These are phyloP conservation scores for Hipposideros larvatus DNA, from an alignment of 2,797 vertebrate genomes.

Conservation along the genomic window DNA sequence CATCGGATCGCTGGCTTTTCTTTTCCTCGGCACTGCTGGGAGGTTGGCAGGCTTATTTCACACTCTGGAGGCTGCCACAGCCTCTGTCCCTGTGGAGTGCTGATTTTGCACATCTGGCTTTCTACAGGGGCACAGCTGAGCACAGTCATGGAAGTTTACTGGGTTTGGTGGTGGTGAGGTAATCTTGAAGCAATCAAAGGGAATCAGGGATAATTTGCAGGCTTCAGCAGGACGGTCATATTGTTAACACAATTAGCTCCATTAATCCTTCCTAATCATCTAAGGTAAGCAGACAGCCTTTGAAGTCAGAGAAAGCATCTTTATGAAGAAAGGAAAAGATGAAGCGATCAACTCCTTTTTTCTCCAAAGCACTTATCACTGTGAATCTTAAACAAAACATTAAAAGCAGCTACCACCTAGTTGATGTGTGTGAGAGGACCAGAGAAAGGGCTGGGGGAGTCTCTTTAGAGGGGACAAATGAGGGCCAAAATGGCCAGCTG, in stretches of 20 bases:
- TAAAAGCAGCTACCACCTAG: background rate
- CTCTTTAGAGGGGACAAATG: background rate
- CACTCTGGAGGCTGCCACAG: background rate
- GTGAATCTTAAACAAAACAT: background rate
- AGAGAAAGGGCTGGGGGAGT: rapidly evolving
- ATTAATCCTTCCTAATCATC: constrained; percentile 79
- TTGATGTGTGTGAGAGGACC: background rate
- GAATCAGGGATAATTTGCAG: constrained; percentile 77
- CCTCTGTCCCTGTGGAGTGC: background rate
- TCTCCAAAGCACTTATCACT: constrained; percentile 37
- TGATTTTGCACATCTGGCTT: background rate
- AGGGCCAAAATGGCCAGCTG: background rate
- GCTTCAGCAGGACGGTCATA: constrained; percentile 72
- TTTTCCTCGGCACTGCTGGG: background rate
- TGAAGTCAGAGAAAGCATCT: constrained; percentile 48
- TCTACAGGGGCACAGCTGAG: background rate
- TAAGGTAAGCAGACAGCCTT: constrained; percentile 76
- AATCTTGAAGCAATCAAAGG: constrained; percentile 68
- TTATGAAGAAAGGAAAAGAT: constrained; percentile 59
- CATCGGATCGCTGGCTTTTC: background rate
- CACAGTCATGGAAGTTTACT: background rate
- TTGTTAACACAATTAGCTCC: constrained; percentile 78
- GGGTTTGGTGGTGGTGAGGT: background rate
- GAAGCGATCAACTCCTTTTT: background rate
- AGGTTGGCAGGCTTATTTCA: background rate